A percentile compares a stretch with the other conserved stretches of the same genome.
Conservation (phyloP, 2,888 invertebrate species). For the Tiliacea aurago region DNA sequence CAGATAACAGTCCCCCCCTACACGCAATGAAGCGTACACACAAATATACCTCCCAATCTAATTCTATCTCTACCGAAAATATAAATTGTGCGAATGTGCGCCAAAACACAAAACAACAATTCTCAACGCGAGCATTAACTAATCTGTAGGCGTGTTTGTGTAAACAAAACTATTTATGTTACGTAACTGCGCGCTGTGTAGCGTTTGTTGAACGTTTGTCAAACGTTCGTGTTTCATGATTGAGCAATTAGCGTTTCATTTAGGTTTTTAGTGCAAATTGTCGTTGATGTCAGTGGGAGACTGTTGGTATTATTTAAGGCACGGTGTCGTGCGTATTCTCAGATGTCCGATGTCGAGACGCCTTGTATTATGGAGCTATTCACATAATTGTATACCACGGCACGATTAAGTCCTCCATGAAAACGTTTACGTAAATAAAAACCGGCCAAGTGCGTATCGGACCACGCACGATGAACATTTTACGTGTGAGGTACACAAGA, state of each 20-base stretch:
- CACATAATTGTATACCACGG: not conserved
- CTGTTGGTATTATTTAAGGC: conserved; percentile 10
- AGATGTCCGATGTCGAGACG: not conserved
- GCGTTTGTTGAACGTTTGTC: conserved; percentile 49
- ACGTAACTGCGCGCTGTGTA: conserved; percentile 49
- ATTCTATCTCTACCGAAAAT: conserved; percentile 32
- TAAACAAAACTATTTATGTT: conserved; percentile 64
- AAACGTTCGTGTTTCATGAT: conserved; percentile 57
- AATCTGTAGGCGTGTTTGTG: conserved; percentile 42
- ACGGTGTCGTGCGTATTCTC: not conserved
- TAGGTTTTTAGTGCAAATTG: conserved; percentile 49
- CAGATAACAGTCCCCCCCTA: conserved; percentile 18
- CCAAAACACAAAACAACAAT: conserved; percentile 39
- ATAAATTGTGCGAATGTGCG: conserved; percentile 38
- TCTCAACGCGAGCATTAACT: conserved; percentile 26
- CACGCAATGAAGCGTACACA: conserved; percentile 26
- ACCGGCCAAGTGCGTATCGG: too few species aligned
- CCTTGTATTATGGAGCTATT: not conserved
- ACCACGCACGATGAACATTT: too few species aligned
- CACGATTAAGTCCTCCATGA: not conserved
- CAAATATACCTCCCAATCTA: conserved; percentile 35
- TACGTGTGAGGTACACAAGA: too few species aligned
- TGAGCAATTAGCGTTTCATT: conserved; percentile 58
- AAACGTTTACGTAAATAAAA: too few species aligned
- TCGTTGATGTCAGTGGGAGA: not conserved